phyloP scores from a whole-genome alignment of 1,140 invertebrate species.

The Araneus ventricosus region DNA sequence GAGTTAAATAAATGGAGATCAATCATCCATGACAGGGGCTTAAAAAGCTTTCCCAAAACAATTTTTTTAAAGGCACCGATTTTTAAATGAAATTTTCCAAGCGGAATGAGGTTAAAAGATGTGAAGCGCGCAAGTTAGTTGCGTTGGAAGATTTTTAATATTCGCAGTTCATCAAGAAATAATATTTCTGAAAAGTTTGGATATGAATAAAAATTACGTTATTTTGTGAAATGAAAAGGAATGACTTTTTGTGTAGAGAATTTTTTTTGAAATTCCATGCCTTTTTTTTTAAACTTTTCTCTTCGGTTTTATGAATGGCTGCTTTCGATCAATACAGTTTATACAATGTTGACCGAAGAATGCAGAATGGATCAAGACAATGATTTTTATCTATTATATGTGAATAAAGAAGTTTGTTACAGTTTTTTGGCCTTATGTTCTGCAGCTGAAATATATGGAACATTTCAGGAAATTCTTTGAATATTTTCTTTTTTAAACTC shows the following conservation, averaged over 20 bases:
- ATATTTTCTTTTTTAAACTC: no score
- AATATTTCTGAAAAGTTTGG: background rate
- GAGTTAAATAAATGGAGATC: slow-evolving; percentile 58
- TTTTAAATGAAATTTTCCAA: background rate
- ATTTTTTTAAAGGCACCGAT: background rate
- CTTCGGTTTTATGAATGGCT: background rate
- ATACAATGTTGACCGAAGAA: background rate
- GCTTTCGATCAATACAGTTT: background rate
- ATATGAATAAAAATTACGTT: background rate
- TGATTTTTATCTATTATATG: no score
- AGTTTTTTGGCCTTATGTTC: no score
- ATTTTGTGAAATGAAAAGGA: background rate
- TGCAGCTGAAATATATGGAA: no score
- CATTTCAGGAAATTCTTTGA: no score
- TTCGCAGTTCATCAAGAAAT: background rate
- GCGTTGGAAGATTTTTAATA: background rate
- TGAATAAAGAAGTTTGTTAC: no score
- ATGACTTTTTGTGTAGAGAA: background rate
- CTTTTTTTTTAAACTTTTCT: background rate
- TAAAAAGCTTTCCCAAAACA: background rate
- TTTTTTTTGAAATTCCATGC: background rate
- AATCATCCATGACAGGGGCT: slow-evolving; percentile 35
- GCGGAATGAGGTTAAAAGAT: background rate
- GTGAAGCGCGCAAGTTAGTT: background rate
- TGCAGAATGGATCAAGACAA: background rate